Evolutionary conservation across 2,888 invertebrate genomes (phyloP).

Genomic region (Apodemia duryi): DNA sequence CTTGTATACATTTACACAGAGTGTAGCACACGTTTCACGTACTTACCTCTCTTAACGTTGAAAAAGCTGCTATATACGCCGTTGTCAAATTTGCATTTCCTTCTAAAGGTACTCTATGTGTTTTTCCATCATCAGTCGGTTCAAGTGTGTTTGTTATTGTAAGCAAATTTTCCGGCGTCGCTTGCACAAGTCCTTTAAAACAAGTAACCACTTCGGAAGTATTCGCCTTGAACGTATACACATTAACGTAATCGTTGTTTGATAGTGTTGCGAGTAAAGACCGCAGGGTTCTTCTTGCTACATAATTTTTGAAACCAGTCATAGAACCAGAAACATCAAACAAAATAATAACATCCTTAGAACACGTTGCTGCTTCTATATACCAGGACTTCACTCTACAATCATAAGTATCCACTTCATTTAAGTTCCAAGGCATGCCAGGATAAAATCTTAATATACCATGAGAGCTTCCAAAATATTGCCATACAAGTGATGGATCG

Average conservation of each 20-base stretch:
- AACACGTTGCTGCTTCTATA: constrained; percentile 97
- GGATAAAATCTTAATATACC: constrained; percentile 97
- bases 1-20: neutral
- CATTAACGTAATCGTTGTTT: constrained; percentile 98
- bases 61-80: constrained; percentile 92
- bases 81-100: constrained; percentile 91
- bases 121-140: constrained; percentile 51
- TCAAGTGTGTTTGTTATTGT: constrained; percentile 85
- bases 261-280: constrained; percentile 96
- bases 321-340: constrained; percentile 98
- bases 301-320: constrained; percentile 88
- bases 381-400: constrained; percentile 97
- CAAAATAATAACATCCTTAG: constrained; percentile 97
- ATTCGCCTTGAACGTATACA: constrained; percentile 88
- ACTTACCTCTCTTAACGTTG: constrained; percentile 85
- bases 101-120: constrained; percentile 80
- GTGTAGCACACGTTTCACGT: neutral
- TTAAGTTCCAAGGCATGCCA: constrained; percentile 83
- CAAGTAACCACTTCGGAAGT: constrained; percentile 89
- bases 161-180: constrained; percentile 90
- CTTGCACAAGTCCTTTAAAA: constrained; percentile 92
- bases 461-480: constrained; percentile 96
- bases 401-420: constrained; percentile 88
- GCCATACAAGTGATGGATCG: constrained; percentile 96
- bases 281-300: constrained; percentile 91